Percentiles rank a stretch among this genome's conserved stretches.
These are phyloP conservation scores for Dysdera silvatica DNA, from an alignment of 1,140 invertebrate species.

Conservation along the genomic window DNA sequence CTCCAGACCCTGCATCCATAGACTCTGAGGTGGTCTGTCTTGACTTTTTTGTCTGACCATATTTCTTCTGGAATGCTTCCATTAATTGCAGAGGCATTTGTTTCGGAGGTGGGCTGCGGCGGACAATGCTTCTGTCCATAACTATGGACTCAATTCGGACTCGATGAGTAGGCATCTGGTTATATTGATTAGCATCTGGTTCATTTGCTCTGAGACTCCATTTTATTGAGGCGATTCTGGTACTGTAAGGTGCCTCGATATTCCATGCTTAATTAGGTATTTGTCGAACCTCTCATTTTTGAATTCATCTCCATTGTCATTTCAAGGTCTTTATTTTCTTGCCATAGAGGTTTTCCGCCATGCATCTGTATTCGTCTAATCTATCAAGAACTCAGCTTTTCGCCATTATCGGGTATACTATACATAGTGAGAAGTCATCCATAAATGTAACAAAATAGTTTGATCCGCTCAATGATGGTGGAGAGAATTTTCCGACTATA, in stretches of 20 bases:
- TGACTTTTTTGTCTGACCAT: neutral
- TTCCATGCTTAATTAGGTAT: slow-evolving; percentile 38
- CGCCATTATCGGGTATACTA: slow-evolving; percentile 15
- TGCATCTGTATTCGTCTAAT: slow-evolving; percentile 24
- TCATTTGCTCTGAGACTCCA: slow-evolving; percentile 48
- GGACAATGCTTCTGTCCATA: slow-evolving; percentile 47
- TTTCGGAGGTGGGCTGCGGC: slow-evolving; percentile 45
- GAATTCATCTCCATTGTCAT: slow-evolving; percentile 28
- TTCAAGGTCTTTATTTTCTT: slow-evolving; percentile 10
- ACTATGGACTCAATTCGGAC: slow-evolving; percentile 37
- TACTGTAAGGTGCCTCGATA: slow-evolving; percentile 46
- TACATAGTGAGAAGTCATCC: slow-evolving; percentile 29
- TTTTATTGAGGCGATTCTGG: slow-evolving; percentile 48
- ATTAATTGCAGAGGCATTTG: slow-evolving; percentile 10
- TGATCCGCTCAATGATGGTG: slow-evolving; percentile 4
- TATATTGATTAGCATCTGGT: slow-evolving; percentile 42
- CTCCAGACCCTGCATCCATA: neutral
- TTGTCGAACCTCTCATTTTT: slow-evolving; percentile 7
- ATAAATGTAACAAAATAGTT: slow-evolving; percentile 32
- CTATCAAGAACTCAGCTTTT: slow-evolving; percentile 27
- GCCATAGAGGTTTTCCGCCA: neutral
- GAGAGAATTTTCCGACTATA: slow-evolving; percentile 25
- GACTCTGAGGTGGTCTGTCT: neutral
- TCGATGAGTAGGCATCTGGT: slow-evolving; percentile 42
- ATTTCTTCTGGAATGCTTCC: neutral